Evolutionary conservation across 2,888 invertebrate genomes (phyloP), one percentile per base, ranked within the genome.

Genomic region (Cryptocephalus primarius): DNA sequence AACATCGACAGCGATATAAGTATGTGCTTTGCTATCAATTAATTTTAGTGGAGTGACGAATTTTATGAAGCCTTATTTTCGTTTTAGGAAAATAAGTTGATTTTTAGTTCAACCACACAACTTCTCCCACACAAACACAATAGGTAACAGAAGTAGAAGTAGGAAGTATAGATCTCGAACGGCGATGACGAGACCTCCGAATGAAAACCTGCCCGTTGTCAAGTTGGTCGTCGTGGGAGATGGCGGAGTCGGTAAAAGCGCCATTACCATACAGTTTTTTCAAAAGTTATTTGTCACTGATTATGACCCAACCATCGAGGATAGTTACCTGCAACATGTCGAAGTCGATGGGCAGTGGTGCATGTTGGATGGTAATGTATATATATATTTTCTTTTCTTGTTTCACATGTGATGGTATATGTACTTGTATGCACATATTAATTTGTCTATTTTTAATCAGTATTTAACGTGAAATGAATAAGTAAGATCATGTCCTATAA

Each of bases 221-320:
- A 93, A 92, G 69, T 69, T 93, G 64, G 93, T 93, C 51, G 93
- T 94, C 52, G 91, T 93, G 13, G 93, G 93, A 6, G 92, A 92
- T 71, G 94, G 93, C 53, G 93, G 93, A 55, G 93, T 94, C 46
- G 93, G 93, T 53, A 94, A 94, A 74, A 89, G 89, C 61, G 91
- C 92, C n/a, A 81, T 94, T 60, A 94, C 94, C n/a, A 93, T 92
- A 66, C 90, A 94, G 73, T 90, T 91, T 73, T 93, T 94, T 70
- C 93, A 94, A 72, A 91, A 91, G 69, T 76, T 92, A 62, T 94
- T 94, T 68, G 89, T 93, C 51, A 89, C 90, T 0, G 93, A 93
- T 70, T 94, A 94, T 63, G 94, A 94, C 72, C 94, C 94, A 8
- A 94, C 94, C 12, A 94, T 94, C 52, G 93, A 94, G 72, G 93